Percentiles rank a stretch among this genome's conserved stretches.
These are phyloP conservation scores for Eupithecia tripunctaria DNA, from an alignment of 2,888 invertebrate genomes.

Conservation along the genomic window DNA sequence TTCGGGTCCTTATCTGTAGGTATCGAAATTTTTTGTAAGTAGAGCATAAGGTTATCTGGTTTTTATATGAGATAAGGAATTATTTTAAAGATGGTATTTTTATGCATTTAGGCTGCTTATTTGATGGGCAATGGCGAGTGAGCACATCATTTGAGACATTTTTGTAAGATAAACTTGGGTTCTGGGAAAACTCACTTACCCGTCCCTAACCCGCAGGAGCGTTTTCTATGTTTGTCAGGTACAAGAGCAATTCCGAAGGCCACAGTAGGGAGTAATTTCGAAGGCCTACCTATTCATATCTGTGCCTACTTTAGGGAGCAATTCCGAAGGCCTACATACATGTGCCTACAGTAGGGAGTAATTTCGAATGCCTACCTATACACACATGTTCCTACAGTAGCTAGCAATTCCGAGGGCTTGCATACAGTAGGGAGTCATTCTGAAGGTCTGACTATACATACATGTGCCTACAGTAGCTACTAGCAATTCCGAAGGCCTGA, in stretches of 20 bases:
- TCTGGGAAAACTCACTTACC: constrained; percentile 33
- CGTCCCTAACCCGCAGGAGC: constrained; percentile 48
- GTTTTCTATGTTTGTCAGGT: constrained; percentile 64
- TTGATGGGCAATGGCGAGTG: neutral
- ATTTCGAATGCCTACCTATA: no score
- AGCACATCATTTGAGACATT: neutral
- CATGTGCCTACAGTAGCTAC: no score
- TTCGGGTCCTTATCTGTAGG: neutral
- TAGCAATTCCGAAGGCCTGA: no score
- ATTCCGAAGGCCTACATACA: no score
- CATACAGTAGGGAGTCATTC: no score
- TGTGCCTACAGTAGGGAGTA: no score
- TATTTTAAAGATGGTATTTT: neutral
- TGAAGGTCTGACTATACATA: no score
- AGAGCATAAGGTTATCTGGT: neutral
- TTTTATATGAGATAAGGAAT: neutral
- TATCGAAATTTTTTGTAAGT: neutral
- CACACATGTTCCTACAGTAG: no score
- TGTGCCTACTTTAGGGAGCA: no score
- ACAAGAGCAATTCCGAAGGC: constrained; percentile 63
- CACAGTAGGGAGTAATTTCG: no score
- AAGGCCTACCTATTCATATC: no score
- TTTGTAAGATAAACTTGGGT: neutral
- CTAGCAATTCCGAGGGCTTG: no score
- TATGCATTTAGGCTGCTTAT: neutral